These are phyloP conservation scores for Todiramphus saurophagus DNA, from an alignment of 2,113 vertebrate species.

Conservation along the genomic window DNA sequence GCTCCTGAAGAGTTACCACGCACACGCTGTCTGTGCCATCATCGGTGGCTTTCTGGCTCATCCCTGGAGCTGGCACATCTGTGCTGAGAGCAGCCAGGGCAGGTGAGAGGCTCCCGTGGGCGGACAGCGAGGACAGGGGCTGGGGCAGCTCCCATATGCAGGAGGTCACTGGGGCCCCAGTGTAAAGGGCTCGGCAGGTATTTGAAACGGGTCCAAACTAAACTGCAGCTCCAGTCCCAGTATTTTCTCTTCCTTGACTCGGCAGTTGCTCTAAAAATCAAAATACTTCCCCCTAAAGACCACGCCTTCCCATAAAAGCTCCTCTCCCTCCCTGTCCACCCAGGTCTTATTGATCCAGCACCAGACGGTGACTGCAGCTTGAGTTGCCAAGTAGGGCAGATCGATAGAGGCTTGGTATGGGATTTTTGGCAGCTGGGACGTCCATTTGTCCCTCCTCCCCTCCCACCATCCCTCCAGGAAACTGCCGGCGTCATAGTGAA, in stretches of 20 bases:
- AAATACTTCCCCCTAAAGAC: not conserved
- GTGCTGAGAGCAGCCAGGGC: not conserved
- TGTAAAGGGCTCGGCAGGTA: not conserved
- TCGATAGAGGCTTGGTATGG: slow-evolving; percentile 33
- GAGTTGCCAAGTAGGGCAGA: slow-evolving; percentile 69
- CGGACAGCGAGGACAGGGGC: not conserved
- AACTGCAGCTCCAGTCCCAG: not conserved
- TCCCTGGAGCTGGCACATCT: rapidly evolving
- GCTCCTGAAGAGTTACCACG: not conserved
- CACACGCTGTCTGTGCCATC: not conserved
- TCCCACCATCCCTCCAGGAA: slow-evolving; percentile 11
- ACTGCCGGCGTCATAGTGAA: not conserved
- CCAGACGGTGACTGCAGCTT: slow-evolving; percentile 40
- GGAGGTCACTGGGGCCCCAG: not conserved
- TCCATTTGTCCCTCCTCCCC: not conserved
- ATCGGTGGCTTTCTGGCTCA: rapidly evolving
- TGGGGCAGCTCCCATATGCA: not conserved
- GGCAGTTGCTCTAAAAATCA: not conserved
- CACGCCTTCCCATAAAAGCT: not conserved
- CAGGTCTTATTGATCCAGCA: slow-evolving; percentile 51
- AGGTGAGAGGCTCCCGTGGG: not conserved
- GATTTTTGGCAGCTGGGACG: slow-evolving; percentile 53
- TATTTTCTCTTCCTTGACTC: slow-evolving; percentile 38
- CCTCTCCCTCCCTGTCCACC: not conserved
- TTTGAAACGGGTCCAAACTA: not conserved